phyloP scores from a whole-genome alignment of 2,113 vertebrate genomes.

The Stegostoma tigrinum region DNA sequence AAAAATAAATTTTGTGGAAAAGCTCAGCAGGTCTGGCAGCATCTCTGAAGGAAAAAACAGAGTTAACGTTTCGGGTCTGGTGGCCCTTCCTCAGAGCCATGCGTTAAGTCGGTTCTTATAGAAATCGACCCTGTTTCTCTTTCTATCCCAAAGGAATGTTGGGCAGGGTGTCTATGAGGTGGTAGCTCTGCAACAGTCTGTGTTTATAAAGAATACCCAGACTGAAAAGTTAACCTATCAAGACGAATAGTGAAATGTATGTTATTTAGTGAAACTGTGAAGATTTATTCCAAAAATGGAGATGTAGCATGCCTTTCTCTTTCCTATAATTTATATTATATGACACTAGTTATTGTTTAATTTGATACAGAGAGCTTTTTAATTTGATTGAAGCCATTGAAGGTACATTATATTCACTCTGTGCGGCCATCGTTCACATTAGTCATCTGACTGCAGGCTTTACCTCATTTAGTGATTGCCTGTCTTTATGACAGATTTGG shows the following conservation, averaged over 20 bases:
- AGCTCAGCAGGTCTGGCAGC: too few species aligned
- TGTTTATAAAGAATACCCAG: not conserved
- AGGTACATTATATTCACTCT: not conserved
- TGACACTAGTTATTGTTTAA: not conserved
- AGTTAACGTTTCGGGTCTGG: too few species aligned
- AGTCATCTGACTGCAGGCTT: not conserved
- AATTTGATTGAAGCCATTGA: not conserved
- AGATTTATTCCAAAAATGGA: not conserved
- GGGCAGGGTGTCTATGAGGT: not conserved
- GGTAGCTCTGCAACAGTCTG: not conserved
- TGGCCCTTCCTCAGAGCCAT: too few species aligned
- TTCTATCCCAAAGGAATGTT: not conserved
- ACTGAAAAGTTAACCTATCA: not conserved
- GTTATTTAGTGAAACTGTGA: not conserved
- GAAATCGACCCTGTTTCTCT: not conserved
- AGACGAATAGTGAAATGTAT: not conserved
- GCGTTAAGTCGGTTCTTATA: not conserved
- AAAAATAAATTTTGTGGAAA: too few species aligned
- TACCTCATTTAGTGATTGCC: not conserved
- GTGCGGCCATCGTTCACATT: not conserved
- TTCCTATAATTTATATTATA: not conserved
- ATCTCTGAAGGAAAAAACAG: too few species aligned
- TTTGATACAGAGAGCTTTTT: not conserved
- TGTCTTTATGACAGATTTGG: constrained; percentile 11
- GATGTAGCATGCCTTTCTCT: not conserved